These are phyloP conservation scores for Coranthus polyacanthus DNA, from an alignment of 2,797 vertebrate species.

Conservation along the genomic window DNA sequence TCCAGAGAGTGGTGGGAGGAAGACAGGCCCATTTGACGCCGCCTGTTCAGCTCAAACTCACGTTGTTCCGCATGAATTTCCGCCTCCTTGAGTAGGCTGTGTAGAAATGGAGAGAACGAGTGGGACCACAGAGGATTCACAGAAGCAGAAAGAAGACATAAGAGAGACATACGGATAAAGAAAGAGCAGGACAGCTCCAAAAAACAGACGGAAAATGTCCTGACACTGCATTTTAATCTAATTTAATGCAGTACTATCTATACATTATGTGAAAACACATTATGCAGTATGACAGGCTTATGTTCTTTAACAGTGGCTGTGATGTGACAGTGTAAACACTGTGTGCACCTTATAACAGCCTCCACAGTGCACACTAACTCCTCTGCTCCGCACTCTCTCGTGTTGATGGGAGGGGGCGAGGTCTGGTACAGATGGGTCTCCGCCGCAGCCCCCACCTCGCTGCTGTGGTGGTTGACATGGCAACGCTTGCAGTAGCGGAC, in stretches of 20 bases:
- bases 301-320: constrained; percentile 6
- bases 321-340: constrained; percentile 20
- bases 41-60: constrained; percentile 94
- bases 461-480: constrained; percentile 99
- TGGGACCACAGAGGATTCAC: constrained; percentile 7
- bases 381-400: constrained; percentile 96
- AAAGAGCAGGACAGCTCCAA: too few relatives aligned
- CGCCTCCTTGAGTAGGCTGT: constrained; percentile 96
- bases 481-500: constrained; percentile 99
- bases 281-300: not conserved
- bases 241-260: not conserved
- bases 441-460: constrained; percentile 91
- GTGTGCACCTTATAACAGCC: constrained; percentile 93
- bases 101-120: not conserved
- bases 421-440: constrained; percentile 99
- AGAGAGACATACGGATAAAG: not conserved
- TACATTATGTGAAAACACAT: not conserved
- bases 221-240: constrained; percentile 1
- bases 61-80: constrained; percentile 98
- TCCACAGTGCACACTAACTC: constrained; percentile 98
- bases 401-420: constrained; percentile 98
- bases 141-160: constrained; percentile 5
- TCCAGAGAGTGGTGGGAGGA: constrained; percentile 97
- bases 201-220: not conserved
- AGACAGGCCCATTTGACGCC: constrained; percentile 96